Conservation (phyloP, 2,797 vertebrate genomes). For the Periophthalmus magnuspinnatus region DNA sequence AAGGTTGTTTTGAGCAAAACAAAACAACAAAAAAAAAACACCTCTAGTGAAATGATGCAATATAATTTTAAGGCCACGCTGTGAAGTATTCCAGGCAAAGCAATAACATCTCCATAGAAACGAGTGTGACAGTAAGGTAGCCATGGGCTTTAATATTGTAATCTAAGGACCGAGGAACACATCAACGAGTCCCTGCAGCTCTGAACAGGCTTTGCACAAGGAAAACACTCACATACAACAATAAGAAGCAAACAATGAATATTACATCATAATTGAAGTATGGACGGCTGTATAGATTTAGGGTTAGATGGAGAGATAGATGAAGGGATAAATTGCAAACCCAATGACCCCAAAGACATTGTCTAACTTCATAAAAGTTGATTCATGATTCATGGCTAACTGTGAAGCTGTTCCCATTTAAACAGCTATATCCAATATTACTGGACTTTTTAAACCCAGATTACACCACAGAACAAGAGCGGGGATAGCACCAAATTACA, state of each 20-base stretch:
- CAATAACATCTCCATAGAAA: too few relatives aligned
- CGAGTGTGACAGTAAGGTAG: too few relatives aligned
- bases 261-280: background rate
- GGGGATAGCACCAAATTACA: background rate
- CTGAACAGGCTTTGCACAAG: background rate
- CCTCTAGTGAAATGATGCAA: too few relatives aligned
- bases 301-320: too few relatives aligned
- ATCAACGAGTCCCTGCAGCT: too few relatives aligned
- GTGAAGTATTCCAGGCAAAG: too few relatives aligned
- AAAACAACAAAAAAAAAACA: too few relatives aligned
- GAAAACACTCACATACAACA: background rate
- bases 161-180: too few relatives aligned
- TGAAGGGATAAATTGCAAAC: background rate
- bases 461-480: constrained; percentile 1
- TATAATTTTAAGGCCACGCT: too few relatives aligned
- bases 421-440: constrained; percentile 8
- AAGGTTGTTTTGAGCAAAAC: too few relatives aligned
- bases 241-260: background rate
- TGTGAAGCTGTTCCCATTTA: background rate
- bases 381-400: constrained; percentile 3
- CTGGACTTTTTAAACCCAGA: background rate
- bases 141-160: too few relatives aligned
- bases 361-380: background rate
- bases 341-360: background rate
- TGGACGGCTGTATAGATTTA: background rate